phyloP scores from a whole-genome alignment of 2,113 vertebrate genomes.

The Tretioscincus oriximinensis region DNA sequence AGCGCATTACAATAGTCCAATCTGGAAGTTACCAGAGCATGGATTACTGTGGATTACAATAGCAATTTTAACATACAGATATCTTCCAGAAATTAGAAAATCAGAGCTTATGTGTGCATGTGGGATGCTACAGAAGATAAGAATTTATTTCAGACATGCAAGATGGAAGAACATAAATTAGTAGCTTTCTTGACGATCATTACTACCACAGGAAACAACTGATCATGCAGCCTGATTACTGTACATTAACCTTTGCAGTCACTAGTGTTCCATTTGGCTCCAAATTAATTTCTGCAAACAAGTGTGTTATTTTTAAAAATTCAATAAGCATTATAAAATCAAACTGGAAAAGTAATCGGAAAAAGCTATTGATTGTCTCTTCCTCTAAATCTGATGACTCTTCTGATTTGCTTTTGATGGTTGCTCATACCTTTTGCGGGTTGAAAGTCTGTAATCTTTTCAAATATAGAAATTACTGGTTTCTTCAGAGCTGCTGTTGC shows the following conservation, averaged over 20 bases:
- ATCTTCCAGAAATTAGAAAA: background rate
- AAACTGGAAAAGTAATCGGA: background rate
- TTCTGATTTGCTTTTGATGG: background rate
- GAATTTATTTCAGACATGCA: background rate
- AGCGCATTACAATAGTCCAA: too few relatives aligned
- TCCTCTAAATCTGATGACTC: background rate
- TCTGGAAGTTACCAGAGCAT: too few relatives aligned
- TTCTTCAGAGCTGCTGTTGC: background rate
- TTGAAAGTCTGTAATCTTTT: background rate
- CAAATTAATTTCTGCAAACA: constrained; percentile 10
- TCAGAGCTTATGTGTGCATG: background rate
- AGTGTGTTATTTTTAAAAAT: constrained; percentile 14
- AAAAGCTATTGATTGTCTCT: background rate
- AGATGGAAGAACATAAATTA: background rate
- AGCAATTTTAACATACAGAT: too few relatives aligned
- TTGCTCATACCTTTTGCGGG: background rate
- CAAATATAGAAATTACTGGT: background rate
- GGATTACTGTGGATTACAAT: too few relatives aligned
- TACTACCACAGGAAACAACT: constrained; percentile 7
- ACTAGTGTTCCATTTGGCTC: background rate
- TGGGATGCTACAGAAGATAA: background rate
- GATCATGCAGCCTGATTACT: constrained; percentile 11
- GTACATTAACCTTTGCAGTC: constrained; percentile 17
- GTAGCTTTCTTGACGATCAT: background rate
- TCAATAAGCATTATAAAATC: background rate